These are phyloP conservation scores for Atherinosoma microstoma DNA, from an alignment of 2,797 vertebrate species.

Conservation along the genomic window DNA sequence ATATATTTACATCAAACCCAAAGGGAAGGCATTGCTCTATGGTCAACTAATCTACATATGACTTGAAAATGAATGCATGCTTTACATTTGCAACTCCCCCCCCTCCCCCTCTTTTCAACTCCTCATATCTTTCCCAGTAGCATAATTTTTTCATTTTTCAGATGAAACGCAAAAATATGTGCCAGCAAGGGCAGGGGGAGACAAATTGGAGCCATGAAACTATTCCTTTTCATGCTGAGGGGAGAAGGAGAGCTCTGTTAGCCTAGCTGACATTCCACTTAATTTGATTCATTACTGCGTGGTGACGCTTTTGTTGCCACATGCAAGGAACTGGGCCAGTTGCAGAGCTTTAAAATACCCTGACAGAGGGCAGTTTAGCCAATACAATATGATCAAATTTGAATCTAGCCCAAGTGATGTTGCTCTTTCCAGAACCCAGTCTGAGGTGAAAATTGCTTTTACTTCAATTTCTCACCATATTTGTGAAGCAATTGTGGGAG, in stretches of 20 bases:
- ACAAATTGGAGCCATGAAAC: constrained; percentile 74
- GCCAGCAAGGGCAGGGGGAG: constrained; percentile 49
- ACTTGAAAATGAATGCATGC: constrained; percentile 53
- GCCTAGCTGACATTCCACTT: constrained; percentile 78
- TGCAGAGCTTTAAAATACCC: constrained; percentile 57
- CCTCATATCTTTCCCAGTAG: constrained; percentile 47
- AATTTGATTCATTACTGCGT: constrained; percentile 81
- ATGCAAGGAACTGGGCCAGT: constrained; percentile 72
- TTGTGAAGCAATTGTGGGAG: constrained; percentile 33
- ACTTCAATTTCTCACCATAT: constrained; percentile 30
- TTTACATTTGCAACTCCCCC: constrained; percentile 41
- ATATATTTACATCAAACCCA: constrained; percentile 65
- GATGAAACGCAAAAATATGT: constrained; percentile 63
- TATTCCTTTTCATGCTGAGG: constrained; percentile 71
- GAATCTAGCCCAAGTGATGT: constrained; percentile 30
- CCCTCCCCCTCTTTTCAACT: constrained; percentile 4
- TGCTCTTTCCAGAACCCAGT: constrained; percentile 5
- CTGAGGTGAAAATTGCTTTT: constrained; percentile 44
- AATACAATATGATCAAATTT: constrained; percentile 42
- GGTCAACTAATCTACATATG: constrained; percentile 30
- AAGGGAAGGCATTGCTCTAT: constrained; percentile 24
- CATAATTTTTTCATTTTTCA: constrained; percentile 27
- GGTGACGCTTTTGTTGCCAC: constrained; percentile 69
- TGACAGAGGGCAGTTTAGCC: constrained; percentile 50
- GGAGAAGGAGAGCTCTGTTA: constrained; percentile 72